These are phyloP conservation scores for Platynereis dumerilii DNA, from an alignment of 2,888 invertebrate genomes.

Conservation along the genomic window DNA sequence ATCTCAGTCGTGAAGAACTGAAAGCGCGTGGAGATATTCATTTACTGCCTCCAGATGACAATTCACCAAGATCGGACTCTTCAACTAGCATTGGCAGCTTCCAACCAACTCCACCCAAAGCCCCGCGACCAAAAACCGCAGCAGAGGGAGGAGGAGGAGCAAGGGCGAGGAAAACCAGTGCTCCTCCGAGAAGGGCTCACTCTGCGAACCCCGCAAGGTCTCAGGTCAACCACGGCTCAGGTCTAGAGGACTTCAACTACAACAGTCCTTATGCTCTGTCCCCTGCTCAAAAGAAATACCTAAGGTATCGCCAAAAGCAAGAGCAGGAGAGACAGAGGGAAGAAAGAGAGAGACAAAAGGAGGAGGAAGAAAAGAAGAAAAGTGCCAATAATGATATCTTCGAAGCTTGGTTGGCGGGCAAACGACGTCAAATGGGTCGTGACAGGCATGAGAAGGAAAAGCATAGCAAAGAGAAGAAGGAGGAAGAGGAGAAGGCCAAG, in stretches of 20 bases:
- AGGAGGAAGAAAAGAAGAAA: slow-evolving; percentile 45
- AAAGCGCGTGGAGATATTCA: slow-evolving; percentile 40
- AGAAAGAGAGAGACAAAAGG: slow-evolving; percentile 41
- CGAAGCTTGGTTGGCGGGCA: slow-evolving; percentile 29
- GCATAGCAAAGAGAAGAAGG: background rate
- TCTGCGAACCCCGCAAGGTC: slow-evolving; percentile 40
- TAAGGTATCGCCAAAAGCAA: slow-evolving; percentile 19
- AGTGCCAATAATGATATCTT: slow-evolving; percentile 43
- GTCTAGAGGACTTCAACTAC: slow-evolving; percentile 41
- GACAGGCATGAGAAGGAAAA: background rate
- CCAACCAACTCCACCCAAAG: slow-evolving; percentile 39
- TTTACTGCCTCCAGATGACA: slow-evolving; percentile 17
- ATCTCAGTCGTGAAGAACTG: slow-evolving; percentile 52
- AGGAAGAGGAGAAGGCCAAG: background rate
- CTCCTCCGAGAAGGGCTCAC: slow-evolving; percentile 43
- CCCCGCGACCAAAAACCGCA: slow-evolving; percentile 50
- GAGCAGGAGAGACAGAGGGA: slow-evolving; percentile 38
- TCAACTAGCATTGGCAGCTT: background rate
- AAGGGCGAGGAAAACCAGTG: slow-evolving; percentile 5
- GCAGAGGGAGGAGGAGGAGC: slow-evolving; percentile 19
- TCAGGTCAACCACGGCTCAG: slow-evolving; percentile 24
- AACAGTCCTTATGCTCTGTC: slow-evolving; percentile 56
- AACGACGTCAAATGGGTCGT: slow-evolving; percentile 4
- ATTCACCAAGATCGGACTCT: background rate
- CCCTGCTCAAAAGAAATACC: slow-evolving; percentile 39